Base-by-base conservation (phyloP, 2,113 vertebrate genomes). In the Neopipo cinnamomea region DNA sequence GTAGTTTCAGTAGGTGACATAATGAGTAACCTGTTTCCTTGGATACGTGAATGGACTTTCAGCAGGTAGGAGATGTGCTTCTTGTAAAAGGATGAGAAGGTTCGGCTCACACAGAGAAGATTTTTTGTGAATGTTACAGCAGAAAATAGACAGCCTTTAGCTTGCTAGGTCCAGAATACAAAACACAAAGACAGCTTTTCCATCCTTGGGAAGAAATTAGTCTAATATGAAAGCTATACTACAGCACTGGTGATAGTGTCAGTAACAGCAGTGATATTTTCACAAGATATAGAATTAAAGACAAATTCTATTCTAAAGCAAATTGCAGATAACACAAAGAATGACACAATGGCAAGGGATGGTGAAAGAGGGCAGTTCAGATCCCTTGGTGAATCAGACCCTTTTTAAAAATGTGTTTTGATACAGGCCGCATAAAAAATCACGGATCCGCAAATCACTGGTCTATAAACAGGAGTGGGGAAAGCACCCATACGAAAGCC, bases 1-100 rank as follows among this genome's bases (percentile, higher is more conserved):
- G 83, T 59, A 95, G 93, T 85, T 95, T 93, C 41, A 8, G 94
- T 74, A 78, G 76, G 76, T 93, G 82, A 94, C 68, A 84, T 85
- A 94, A 90, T 81, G 85, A 93, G 85, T 67, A 94, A 94, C 79
- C 52, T 86, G 93, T 96, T 96, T 93, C 95, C 95, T 94, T 94
- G 95, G 95, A 95, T 93, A 96, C 68, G 0, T 86, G 82, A 85
- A 93, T 72, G 76, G 88, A 93, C 85, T 93, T 96, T 74, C 87
- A 82, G 75, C 88, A 96, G 92, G 85, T 92, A 92, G 85, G 78
- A 95, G 90, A 82, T 59, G 61, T n/a, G 22, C 37, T 90, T 88
- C 79, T 92, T 94, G 44, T 61, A 74, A 94, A 95, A 96, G 42
- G 55, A 90, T 82, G 46, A 89, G 84, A 89, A 72, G 24, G 53